Evolutionary conservation across 2,113 vertebrate species (phyloP), one percentile per base, ranked within the genome.

Genomic region (Scortum barcoo): DNA sequence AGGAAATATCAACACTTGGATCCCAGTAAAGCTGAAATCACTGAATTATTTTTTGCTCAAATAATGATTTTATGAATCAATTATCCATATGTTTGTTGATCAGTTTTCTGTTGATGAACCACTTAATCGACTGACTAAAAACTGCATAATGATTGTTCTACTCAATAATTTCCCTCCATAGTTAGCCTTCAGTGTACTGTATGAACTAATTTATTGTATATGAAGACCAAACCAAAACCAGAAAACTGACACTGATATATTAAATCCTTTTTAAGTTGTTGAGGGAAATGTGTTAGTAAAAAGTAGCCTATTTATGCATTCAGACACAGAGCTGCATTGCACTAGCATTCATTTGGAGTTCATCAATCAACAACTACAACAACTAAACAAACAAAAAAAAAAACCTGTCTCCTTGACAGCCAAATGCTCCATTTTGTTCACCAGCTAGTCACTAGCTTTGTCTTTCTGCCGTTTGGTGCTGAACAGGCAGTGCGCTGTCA

Each of bases 341-440:
- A 36, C 6, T 36, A 36, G 33, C 6, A 36, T 36, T 36, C 33
- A 36, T 36, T 36, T 36, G 33, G 3, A 36, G 33, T 36, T 36
- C 6, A 4, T 36, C 33, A 36, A 36, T 36, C 33, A 36, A 36
- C 33, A 36, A 36, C 33, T 36, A n/a, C n/a, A n/a, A n/a, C n/a
- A n/a, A n/a, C n/a, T n/a, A n/a, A n/a, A n/a, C n/a, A n/a, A n/a
- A n/a, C n/a, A n/a, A n/a, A 6, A 36, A 36, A 36, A 36, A 36
- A 44, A 13, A 42, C 4, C 40, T 13, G 40, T 26, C 20, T 67
- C 51, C 57, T 44, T 65, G 38, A 11, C 20, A 46, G 20, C 68
- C 46, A 66, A 65, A 72, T 20, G 33, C 54, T 51, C 5, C 54
- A n/a, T 7, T 44, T 30, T 72, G 14, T 44, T 72, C 54, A 56